Evolutionary conservation across 1,140 invertebrate genomes (phyloP).

Genomic region (Sycobia sp.): DNA sequence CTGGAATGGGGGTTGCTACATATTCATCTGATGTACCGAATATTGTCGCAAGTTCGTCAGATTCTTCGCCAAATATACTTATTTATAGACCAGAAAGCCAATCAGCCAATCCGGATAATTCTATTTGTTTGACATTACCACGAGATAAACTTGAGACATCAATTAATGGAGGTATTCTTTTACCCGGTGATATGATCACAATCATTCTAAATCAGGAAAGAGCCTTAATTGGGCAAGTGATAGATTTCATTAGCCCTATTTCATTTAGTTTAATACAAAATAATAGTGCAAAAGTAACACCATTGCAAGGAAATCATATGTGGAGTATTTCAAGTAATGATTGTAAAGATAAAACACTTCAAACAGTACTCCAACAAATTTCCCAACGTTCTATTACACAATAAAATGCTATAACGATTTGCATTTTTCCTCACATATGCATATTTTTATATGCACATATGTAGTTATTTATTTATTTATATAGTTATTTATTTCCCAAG

Average conservation of each 20-base stretch:
- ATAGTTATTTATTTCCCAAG: constrained; percentile 16
- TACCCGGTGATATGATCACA: constrained; percentile 35
- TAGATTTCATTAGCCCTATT: constrained; percentile 30
- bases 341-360: constrained; percentile 19
- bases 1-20: too few species aligned
- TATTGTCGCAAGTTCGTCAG: neutral
- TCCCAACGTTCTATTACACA: neutral
- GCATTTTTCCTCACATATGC: neutral
- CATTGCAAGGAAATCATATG: neutral
- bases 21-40: neutral
- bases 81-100: neutral
- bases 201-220: constrained; percentile 27
- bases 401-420: too few species aligned
- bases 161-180: constrained; percentile 18
- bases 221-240: constrained; percentile 28
- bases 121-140: constrained; percentile 26
- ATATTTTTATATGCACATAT: neutral
- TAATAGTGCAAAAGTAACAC: neutral
- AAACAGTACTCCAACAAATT: constrained; percentile 8
- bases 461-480: constrained; percentile 12
- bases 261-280: constrained; percentile 28
- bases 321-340: constrained; percentile 19
- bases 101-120: neutral
- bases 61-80: neutral
- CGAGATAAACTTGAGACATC: constrained; percentile 25